These are phyloP conservation scores for Parambassis ranga DNA, from an alignment of 2,797 vertebrate species.

Conservation along the genomic window DNA sequence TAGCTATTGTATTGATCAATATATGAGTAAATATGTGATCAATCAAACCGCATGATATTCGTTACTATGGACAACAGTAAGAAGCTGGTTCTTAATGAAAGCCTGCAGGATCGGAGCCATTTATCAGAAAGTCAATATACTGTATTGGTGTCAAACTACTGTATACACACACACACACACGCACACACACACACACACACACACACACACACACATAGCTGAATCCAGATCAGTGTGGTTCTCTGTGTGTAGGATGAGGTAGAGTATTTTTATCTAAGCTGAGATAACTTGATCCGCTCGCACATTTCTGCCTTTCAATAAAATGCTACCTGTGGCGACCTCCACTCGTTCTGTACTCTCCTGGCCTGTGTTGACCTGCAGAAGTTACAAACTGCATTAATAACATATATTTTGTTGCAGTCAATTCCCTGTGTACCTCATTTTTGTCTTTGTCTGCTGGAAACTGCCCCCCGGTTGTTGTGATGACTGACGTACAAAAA, in stretches of 20 bases:
- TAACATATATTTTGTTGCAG: neutral
- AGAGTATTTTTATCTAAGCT: no score
- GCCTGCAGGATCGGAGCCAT: conserved; percentile 5
- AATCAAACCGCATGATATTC: conserved; percentile 20
- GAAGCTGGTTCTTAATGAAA: conserved; percentile 28
- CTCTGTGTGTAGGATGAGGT: no score
- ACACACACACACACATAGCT: no score
- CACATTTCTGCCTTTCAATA: neutral
- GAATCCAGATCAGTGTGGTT: neutral
- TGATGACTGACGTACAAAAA: neutral
- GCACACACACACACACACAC: neutral
- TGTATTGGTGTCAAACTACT: neutral
- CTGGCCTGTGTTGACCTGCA: neutral
- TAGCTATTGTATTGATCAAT: conserved; percentile 7
- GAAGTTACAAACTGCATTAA: conserved; percentile 7
- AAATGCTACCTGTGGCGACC: neutral
- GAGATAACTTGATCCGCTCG: no score
- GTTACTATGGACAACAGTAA: conserved; percentile 4
- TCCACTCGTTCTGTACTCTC: no score
- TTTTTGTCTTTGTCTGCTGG: neutral
- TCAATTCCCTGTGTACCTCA: neutral
- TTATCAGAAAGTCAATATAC: conserved; percentile 39
- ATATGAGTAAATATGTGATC: conserved; percentile 23
- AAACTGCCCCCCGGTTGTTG: neutral
- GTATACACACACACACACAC: neutral